Percentiles rank a stretch among this genome's conserved stretches.
These are phyloP conservation scores for Drosophila tanythrix DNA, from an alignment of 2,888 invertebrate species.

Conservation along the genomic window DNA sequence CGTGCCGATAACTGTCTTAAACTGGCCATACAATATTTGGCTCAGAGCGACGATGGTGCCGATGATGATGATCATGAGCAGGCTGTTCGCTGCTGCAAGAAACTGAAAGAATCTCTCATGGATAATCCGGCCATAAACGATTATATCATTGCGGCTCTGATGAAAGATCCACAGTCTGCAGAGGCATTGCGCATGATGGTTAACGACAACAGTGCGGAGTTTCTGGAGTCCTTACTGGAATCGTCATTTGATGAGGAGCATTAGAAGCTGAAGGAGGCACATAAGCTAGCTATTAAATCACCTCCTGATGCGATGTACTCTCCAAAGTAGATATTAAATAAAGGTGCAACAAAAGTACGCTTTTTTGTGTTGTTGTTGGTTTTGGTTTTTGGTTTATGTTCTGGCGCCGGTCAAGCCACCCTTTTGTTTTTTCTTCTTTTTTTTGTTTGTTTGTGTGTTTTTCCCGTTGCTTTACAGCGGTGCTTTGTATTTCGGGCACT, in stretches of 20 bases:
- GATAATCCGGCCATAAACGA: slow-evolving; percentile 47
- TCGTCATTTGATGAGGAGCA: slow-evolving; percentile 43
- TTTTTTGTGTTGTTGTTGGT: slow-evolving; percentile 4
- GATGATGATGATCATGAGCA: slow-evolving; percentile 53
- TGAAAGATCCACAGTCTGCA: slow-evolving; percentile 21
- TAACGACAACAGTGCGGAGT: slow-evolving; percentile 12
- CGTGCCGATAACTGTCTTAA: slow-evolving; percentile 98
- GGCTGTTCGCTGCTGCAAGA: slow-evolving; percentile 16
- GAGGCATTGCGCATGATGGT: slow-evolving; percentile 26
- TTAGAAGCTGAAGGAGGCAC: neutral
- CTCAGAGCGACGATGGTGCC: slow-evolving; percentile 87
- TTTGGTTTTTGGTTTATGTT: slow-evolving; percentile 21
- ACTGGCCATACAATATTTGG: slow-evolving; percentile 97
- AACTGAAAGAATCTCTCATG: slow-evolving; percentile 45
- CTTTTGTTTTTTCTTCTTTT: slow-evolving; percentile 28
- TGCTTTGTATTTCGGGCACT: slow-evolving; percentile 54
- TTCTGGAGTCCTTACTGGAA: slow-evolving; percentile 43
- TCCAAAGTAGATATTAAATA: slow-evolving; percentile 14
- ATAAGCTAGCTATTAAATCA: slow-evolving; percentile 10
- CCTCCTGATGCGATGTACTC: neutral
- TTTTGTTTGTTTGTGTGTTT: slow-evolving; percentile 1
- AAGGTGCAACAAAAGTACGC: slow-evolving; percentile 1
- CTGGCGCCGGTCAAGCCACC: slow-evolving; percentile 64
- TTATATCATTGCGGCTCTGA: slow-evolving; percentile 34
- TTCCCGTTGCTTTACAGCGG: slow-evolving; percentile 20